Base-by-base conservation (phyloP, 2,113 vertebrate genomes). In the Vidua macroura region DNA sequence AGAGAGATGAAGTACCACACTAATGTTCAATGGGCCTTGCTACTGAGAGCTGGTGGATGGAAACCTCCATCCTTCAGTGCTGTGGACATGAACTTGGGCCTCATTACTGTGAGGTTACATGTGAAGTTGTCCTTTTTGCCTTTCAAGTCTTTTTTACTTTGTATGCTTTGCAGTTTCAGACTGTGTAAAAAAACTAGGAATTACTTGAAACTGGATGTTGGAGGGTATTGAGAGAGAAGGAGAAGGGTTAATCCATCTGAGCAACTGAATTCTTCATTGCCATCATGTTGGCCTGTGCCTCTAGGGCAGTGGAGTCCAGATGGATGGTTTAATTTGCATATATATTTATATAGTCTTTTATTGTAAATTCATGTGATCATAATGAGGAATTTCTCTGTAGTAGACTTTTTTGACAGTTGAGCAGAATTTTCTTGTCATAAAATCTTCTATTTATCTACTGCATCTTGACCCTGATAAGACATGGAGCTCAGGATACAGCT, bases 11-110 rank as follows among this genome's bases (percentile, higher is more conserved):
- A 87, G 83, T 69, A 16, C 67, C 83, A 51, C 86, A 82, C 58
- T 89, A 63, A 77, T 84, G 72, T 93, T 95, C 93, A 94, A 35
- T 93, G 81, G 84, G n/a, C 82, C 93, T 86, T 96, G 86, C 84
- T 93, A 35, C 68, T 49, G 9, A 46, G 80, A 69, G 52, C 56
- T 90, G 43, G 51, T 59, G 88, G 63, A 43, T 63, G 68, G 79
- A 63, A 83, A 48, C 48, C 14, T 46, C 13, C 10, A 59, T 91
- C 56, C 76, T 88, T 66, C 72, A 44, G 75, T 48, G 44, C 82
- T 63, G 24, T 58, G 60, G 64, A 30, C 58, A 24, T 17, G 33
- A 77, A 52, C 39, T 70, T 6, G 6, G 33, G 44, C 46, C 64
- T 93, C 64, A 7, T 85, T 88, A 72, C 62, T 41, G 51, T 15